A percentile compares a stretch with the other conserved stretches of the same genome.
Evolutionary conservation across 2,113 vertebrate genomes (phyloP).

Genomic region (Lycocorax pyrrhopterus): DNA sequence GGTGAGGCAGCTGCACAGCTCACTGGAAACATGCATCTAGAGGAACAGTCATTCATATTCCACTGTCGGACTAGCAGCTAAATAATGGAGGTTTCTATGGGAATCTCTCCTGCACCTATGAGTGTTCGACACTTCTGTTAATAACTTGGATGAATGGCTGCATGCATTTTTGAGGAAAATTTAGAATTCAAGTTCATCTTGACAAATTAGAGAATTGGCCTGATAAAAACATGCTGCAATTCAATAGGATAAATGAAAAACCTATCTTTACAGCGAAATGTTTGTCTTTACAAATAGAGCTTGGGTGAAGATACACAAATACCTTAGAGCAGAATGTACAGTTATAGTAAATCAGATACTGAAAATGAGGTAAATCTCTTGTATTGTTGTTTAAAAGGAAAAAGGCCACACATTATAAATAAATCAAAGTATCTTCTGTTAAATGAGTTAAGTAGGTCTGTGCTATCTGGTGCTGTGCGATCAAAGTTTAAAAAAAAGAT

Average conservation of each 20-base stretch:
- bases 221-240: background rate
- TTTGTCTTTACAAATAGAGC: background rate
- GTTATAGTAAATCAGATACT: background rate
- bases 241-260: background rate
- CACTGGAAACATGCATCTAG: background rate
- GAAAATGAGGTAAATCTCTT: background rate
- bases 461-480: background rate
- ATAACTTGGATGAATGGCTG: background rate
- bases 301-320: background rate
- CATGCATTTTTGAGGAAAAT: background rate
- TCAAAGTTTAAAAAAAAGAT: background rate
- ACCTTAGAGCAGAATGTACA: background rate
- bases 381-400: background rate
- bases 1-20: background rate
- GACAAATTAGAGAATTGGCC: background rate
- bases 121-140: background rate
- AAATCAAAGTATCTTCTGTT: background rate
- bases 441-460: background rate
- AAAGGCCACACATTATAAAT: background rate
- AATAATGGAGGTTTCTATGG: background rate
- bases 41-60: background rate
- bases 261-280: background rate
- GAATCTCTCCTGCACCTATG: background rate
- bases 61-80: background rate
- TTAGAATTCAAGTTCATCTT: background rate